Evolutionary conservation across 2,797 vertebrate genomes (phyloP).

Genomic region (Coccyzus lansbergi): DNA sequence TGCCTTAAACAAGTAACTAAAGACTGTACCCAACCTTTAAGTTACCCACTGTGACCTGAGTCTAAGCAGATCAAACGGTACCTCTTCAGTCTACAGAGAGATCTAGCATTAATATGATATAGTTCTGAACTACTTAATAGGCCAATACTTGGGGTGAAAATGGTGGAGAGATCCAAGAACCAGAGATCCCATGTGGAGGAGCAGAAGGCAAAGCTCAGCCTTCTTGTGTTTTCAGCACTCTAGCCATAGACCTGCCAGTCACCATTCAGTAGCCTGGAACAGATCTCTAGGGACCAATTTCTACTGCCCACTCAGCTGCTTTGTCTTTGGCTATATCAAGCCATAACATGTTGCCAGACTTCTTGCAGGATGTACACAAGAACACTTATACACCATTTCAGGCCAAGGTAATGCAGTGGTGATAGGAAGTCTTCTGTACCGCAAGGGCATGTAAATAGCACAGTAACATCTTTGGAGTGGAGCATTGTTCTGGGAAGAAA

Average conservation of each 20-base stretch:
- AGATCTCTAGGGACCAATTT: too few relatives aligned
- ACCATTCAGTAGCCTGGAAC: not conserved
- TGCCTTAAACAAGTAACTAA: too few relatives aligned
- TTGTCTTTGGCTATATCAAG: not conserved
- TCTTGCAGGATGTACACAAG: too few relatives aligned
- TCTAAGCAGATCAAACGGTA: not conserved
- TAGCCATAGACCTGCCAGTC: not conserved
- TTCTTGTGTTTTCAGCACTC: accelerated
- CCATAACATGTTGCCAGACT: not conserved
- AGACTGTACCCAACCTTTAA: not conserved
- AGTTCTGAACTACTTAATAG: not conserved
- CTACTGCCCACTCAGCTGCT: not conserved
- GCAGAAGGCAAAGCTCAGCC: not conserved
- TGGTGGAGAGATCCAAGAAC: not conserved
- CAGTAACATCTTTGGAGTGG: not conserved
- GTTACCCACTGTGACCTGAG: not conserved
- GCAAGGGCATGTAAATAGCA: not conserved
- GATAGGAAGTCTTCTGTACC: not conserved
- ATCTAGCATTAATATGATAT: not conserved
- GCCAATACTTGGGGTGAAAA: not conserved
- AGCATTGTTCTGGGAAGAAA: not conserved
- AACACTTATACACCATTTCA: not conserved
- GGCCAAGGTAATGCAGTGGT: too few relatives aligned
- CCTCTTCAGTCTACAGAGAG: not conserved
- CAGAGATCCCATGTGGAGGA: not conserved